A percentile compares a stretch with the other conserved stretches of the same genome.
These are phyloP conservation scores for Leucopsar rothschildi DNA, from an alignment of 2,113 vertebrate genomes.

Conservation along the genomic window DNA sequence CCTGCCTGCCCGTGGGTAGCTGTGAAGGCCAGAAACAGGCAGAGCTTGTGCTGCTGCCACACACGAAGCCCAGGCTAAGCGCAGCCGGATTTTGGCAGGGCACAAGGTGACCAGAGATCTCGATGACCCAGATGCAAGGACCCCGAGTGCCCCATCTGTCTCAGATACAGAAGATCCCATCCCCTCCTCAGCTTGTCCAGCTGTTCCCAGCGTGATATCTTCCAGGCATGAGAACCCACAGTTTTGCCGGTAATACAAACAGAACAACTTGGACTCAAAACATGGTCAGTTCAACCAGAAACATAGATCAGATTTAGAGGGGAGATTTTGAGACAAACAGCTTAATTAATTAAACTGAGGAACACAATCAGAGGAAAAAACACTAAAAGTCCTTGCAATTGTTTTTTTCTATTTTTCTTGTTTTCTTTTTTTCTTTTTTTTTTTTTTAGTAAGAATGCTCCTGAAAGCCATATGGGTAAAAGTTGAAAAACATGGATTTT, in stretches of 20 bases:
- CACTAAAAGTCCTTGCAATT: not conserved
- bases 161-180: not conserved
- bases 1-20: not conserved
- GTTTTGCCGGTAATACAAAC: not conserved
- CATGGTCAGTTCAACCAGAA: not conserved
- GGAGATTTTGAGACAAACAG: slow-evolving; percentile 18
- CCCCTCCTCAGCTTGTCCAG: not conserved
- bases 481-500: not conserved
- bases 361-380: not conserved
- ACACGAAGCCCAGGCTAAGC: not conserved
- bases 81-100: not conserved
- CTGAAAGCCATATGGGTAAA: not conserved
- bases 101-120: not conserved
- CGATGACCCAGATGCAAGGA: fast-evolving
- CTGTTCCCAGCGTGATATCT: not conserved
- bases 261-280: slow-evolving; percentile 7
- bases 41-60: not conserved
- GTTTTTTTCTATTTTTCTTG: not conserved
- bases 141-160: not conserved
- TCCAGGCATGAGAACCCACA: not conserved
- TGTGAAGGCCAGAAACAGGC: not conserved
- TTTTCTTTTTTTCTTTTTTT: not conserved
- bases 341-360: not conserved
- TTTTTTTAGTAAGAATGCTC: not conserved
- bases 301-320: not conserved